Evolutionary conservation across 2,797 vertebrate genomes (phyloP), one percentile per base, ranked within the genome.

Genomic region (Sebastolobus altivelis): DNA sequence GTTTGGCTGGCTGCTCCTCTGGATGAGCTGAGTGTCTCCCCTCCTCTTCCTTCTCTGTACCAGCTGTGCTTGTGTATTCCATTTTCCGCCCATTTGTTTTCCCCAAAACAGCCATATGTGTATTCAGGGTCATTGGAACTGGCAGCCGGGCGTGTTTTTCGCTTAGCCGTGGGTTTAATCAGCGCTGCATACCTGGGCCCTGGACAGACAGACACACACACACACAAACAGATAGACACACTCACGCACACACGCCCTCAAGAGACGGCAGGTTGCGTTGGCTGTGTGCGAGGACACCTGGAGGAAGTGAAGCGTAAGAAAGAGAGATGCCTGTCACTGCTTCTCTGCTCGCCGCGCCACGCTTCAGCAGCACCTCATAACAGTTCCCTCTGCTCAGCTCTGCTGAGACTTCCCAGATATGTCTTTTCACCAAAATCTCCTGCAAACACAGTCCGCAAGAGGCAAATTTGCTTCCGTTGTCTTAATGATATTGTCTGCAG

Each of bases 121-220:
- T 90, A 94, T 95, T 95, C 91, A 89, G 94, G 94, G 95, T 96
- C 94, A 95, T 90, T 93, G 94, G 82, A 93, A 91, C 88, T 92
- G 90, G 94, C 92, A 94, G 93, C 86, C 91, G 88, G 89, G 89
- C 87, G 88, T 92, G 94, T 95, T 95, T 96, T 94, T 93, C 84
- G 94, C 94, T 95, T 94, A 94, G 93, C 93, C 52, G 89, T 94
- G 95, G 90, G 93, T 95, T 96, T 95, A 95, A 96, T 95, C 94
- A 94, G 93, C 87, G 29, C 84, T 65, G 85, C 88, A 75, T 95
- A 93, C 92, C 94, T 93, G 93, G 87, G 95, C 77, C 87, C 84
- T 85, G 94, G 94, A 92, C 92, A 92, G 83, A 94, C 81, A 58
- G 70, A 82, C 72, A 73, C 85, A 71, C 85, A 86, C 60, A 63